Base-by-base conservation (phyloP, 2,888 invertebrate genomes). In the Epinotia nisella region DNA sequence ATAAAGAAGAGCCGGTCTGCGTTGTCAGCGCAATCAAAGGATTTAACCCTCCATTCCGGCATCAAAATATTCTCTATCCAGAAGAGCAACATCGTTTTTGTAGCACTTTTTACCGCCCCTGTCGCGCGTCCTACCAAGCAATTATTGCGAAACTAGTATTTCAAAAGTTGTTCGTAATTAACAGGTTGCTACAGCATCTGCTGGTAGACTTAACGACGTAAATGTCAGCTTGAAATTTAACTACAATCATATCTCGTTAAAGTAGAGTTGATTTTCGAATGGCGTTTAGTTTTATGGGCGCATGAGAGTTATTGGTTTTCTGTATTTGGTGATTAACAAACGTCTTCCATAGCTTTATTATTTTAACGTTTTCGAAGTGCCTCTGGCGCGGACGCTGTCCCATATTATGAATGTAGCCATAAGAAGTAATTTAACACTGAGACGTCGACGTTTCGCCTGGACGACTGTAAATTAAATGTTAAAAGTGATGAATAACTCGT, bases 81-180 rank as follows among this genome's bases (percentile, higher is more conserved):
- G 84, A 83, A 75, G 74, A 78, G 76, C 79, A 76, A 79, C 78
- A 77, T 79, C 76, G 80, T 85, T 85, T 85, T 86, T 85, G 76
- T 79, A 76, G 71, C 53, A 76, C 78, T 89, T 90, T 88, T 89
- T 87, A 79, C 79, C 73, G 76, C 79, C 79, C 79, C 82, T 86
- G 87, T 88, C 89, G 87, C 89, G 86, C 85, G 85, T 85, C 83
- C 83, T 84, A 77, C 80, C 77, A 76, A 81, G 83, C 85, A 90
- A 90, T 90, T 90, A 90, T 87, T 85, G 83, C 82, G 79, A 82
- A 87, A 88, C 89, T 89, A 86, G 88, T 89, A 86, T 86, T 87
- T 84, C 81, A 84, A 84, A 88, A 87, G 86, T 86, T 81, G 84
- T 80, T 82, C 78, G 81, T 87, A 89, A 90, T 91, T 90, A 90